A percentile compares a stretch with the other conserved stretches of the same genome.
These are phyloP conservation scores for Pseudopleuronectes americanus DNA, from an alignment of 2,797 vertebrate genomes.

Conservation along the genomic window DNA sequence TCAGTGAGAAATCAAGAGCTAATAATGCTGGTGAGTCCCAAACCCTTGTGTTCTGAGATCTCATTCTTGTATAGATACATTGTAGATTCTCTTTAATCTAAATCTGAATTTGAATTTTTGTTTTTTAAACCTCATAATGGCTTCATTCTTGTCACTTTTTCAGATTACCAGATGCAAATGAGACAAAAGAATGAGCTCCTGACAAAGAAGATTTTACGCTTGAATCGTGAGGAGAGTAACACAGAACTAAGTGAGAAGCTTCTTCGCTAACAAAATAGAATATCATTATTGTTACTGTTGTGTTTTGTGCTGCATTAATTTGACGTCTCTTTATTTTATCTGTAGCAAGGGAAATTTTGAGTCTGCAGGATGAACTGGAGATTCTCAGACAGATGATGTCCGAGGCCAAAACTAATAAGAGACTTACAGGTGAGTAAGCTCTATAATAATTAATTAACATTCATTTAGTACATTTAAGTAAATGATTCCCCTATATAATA, in stretches of 20 bases:
- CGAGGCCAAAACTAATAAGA: neutral
- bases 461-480: neutral
- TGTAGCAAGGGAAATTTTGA: slow-evolving; percentile 61
- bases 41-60: neutral
- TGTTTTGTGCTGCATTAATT: neutral
- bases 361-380: slow-evolving; percentile 4
- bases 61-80: neutral
- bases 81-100: neutral
- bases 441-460: neutral
- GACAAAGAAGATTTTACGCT: slow-evolving; percentile 37
- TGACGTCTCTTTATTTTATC: neutral
- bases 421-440: slow-evolving; percentile 42
- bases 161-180: slow-evolving; percentile 35
- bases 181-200: slow-evolving; percentile 13
- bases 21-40: slow-evolving; percentile 24
- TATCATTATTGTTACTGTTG: neutral
- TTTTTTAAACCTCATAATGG: neutral
- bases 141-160: slow-evolving; percentile 1
- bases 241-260: slow-evolving; percentile 27
- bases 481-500: no score
- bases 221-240: slow-evolving; percentile 18
- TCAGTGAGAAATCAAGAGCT: slow-evolving; percentile 10
- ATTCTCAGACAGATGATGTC: accelerated
- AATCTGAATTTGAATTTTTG: no score
- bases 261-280: no score